These are phyloP conservation scores for Ptyas mucosa DNA, from an alignment of 2,113 vertebrate genomes.

Conservation along the genomic window DNA sequence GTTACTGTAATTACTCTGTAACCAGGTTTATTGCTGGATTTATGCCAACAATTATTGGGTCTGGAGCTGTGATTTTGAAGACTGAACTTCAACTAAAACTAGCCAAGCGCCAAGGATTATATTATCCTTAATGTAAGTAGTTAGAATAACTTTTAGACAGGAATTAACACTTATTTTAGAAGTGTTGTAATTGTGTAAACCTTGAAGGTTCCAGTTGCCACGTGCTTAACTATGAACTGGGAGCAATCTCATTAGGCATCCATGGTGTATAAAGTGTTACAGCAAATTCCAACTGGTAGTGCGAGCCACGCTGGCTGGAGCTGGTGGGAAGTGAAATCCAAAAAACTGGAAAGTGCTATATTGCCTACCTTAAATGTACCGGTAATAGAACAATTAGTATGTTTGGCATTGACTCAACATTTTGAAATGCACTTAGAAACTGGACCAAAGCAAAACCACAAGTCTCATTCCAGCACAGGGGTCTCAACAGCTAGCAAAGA, in stretches of 20 bases:
- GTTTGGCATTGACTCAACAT: background rate
- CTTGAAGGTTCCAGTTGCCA: background rate
- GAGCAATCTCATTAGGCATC: background rate
- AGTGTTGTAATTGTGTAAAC: background rate
- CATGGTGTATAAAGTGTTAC: background rate
- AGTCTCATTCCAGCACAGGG: background rate
- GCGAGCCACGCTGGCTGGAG: background rate
- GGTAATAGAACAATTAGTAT: background rate
- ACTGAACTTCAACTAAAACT: conserved; percentile 5
- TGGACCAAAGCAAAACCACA: background rate
- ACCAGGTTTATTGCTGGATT: background rate
- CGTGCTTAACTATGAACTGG: background rate
- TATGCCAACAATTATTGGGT: conserved; percentile 1
- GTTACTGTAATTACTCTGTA: background rate
- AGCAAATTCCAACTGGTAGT: background rate
- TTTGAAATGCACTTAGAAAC: background rate
- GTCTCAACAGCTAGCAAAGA: background rate
- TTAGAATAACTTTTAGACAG: background rate
- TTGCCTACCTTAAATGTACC: background rate
- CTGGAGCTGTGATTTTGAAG: background rate
- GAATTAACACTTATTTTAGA: background rate
- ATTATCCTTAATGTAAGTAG: background rate
- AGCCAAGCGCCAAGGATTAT: background rate
- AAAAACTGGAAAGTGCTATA: background rate
- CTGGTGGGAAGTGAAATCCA: background rate